Percentiles rank a stretch among this genome's conserved stretches.
These are phyloP conservation scores for Oncorhynchus mykiss DNA, from an alignment of 2,113 vertebrate species.

Conservation along the genomic window DNA sequence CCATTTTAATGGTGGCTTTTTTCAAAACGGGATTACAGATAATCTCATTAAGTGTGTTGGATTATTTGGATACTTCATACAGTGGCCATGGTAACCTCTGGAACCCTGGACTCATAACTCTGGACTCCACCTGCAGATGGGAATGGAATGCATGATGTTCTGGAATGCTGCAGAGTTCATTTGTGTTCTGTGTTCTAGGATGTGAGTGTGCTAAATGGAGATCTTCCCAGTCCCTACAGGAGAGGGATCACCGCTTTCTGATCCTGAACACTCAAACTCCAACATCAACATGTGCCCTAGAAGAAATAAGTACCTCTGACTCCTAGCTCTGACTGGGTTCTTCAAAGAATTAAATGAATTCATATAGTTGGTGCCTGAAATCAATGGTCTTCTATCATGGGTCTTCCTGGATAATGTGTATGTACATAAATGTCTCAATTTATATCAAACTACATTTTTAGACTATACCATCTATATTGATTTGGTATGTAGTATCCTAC, in stretches of 20 bases:
- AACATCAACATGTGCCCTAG: conserved; percentile 38
- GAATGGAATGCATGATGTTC: background rate
- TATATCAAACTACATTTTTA: conserved; percentile 16
- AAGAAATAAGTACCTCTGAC: background rate
- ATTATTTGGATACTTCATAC: conserved; percentile 7
- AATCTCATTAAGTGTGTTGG: conserved; percentile 3
- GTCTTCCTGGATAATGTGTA: background rate
- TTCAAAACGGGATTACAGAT: background rate
- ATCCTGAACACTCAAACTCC: conserved; percentile 15
- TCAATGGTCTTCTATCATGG: background rate
- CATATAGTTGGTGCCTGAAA: conserved; percentile 35
- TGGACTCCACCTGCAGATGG: conserved; percentile 17
- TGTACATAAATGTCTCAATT: background rate
- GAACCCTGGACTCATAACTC: conserved; percentile 38
- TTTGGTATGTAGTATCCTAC: conserved; percentile 8
- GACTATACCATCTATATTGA: conserved; percentile 16
- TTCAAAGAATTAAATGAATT: background rate
- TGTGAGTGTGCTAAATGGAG: conserved; percentile 44
- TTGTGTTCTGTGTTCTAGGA: conserved; percentile 17
- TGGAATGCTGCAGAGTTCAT: conserved; percentile 8
- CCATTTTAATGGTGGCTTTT: background rate
- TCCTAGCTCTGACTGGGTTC: conserved; percentile 14
- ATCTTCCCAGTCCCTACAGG: background rate
- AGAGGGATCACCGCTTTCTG: background rate
- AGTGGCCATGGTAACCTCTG: conserved; percentile 39